Conservation (phyloP, 1,140 invertebrate species). For the Drosophila santomea region DNA sequence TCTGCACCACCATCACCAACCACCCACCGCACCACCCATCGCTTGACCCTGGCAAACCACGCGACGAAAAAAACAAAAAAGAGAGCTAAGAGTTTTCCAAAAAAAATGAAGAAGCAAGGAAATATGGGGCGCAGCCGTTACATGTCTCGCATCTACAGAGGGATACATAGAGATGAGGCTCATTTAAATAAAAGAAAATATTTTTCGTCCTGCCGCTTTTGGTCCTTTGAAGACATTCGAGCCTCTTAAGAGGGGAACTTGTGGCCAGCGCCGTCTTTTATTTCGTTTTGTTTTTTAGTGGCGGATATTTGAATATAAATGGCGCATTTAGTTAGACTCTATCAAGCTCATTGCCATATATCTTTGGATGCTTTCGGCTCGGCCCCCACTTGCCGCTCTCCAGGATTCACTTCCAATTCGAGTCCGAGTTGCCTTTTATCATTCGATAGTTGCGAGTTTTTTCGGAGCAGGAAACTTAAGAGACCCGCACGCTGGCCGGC, state of each 20-base stretch:
- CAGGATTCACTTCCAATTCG: slow-evolving; percentile 38
- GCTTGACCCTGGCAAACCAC: slow-evolving; percentile 39
- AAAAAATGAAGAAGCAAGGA: not conserved
- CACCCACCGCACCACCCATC: not conserved
- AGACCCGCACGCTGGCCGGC: slow-evolving; percentile 13
- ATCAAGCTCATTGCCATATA: slow-evolving; percentile 81
- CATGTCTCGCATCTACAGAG: slow-evolving; percentile 53
- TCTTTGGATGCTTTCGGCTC: slow-evolving; percentile 71
- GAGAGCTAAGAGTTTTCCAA: slow-evolving; percentile 4
- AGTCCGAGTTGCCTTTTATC: slow-evolving; percentile 37
- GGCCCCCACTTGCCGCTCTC: not conserved
- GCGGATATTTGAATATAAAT: slow-evolving; percentile 83
- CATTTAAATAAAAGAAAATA: slow-evolving; percentile 83
- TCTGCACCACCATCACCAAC: not conserved
- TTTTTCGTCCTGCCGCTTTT: slow-evolving; percentile 61
- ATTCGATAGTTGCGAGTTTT: slow-evolving; percentile 64
- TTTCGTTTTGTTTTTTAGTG: slow-evolving; percentile 80
- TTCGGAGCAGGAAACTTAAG: slow-evolving; percentile 7
- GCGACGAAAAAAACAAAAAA: slow-evolving; percentile 19
- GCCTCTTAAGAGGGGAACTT: slow-evolving; percentile 18
- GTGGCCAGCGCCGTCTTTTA: slow-evolving; percentile 55
- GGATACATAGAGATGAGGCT: slow-evolving; percentile 54
- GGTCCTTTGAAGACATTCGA: slow-evolving; percentile 54
- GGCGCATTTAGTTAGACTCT: slow-evolving; percentile 80
- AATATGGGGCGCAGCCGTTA: slow-evolving; percentile 59